A percentile compares a stretch with the other conserved stretches of the same genome.
These are phyloP conservation scores for Xiphorhynchus elegans DNA, from an alignment of 2,113 vertebrate genomes.

Conservation along the genomic window DNA sequence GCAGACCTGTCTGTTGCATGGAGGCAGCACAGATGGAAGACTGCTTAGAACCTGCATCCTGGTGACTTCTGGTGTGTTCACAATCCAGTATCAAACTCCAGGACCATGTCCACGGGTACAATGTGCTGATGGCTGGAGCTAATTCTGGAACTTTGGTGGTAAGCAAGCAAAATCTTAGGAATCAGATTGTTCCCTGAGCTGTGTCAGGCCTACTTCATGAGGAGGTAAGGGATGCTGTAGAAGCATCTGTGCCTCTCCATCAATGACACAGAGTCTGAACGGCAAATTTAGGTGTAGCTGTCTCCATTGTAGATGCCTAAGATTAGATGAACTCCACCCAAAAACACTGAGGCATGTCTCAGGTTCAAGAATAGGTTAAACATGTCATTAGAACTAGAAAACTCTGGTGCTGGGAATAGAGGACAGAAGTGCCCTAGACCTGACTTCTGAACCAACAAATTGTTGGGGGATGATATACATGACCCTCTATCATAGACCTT, in stretches of 20 bases:
- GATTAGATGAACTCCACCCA: background rate
- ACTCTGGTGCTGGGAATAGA: background rate
- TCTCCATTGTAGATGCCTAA: background rate
- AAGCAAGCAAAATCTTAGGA: background rate
- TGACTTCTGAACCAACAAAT: background rate
- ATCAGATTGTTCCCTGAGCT: background rate
- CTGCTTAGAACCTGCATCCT: background rate
- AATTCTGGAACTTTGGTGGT: background rate
- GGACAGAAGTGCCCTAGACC: background rate
- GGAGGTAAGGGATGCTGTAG: background rate
- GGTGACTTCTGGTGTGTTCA: background rate
- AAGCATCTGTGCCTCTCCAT: background rate
- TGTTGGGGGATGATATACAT: background rate
- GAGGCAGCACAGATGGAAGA: background rate
- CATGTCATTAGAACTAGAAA: background rate
- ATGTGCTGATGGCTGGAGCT: background rate
- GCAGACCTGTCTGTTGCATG: background rate
- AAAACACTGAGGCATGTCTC: background rate
- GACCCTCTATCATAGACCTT: background rate
- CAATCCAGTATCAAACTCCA: background rate
- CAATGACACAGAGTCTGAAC: background rate
- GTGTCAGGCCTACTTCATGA: background rate
- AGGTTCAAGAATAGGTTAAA: background rate
- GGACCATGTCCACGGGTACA: background rate
- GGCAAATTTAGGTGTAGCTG: background rate